Percentiles rank a stretch among this genome's conserved stretches.
These are phyloP conservation scores for Sinohyriopsis cumingii DNA, from an alignment of 2,888 invertebrate genomes.

Conservation along the genomic window DNA sequence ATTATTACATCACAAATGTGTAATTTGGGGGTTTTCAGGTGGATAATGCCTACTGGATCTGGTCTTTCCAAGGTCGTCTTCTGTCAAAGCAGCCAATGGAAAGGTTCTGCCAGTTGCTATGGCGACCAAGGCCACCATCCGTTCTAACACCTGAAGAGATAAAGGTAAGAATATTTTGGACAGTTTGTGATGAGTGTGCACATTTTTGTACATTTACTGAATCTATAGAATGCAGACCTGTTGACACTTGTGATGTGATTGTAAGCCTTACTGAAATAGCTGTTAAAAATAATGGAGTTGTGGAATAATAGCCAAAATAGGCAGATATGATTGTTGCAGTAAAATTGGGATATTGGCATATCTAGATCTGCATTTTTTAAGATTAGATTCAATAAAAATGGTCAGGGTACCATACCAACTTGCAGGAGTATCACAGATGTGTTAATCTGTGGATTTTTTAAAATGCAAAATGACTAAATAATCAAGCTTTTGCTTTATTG, in stretches of 20 bases:
- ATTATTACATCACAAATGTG: no score
- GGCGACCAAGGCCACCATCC: constrained; percentile 95
- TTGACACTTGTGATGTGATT: neutral
- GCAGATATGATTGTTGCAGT: no score
- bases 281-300: neutral
- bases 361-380: no score
- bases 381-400: no score
- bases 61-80: constrained; percentile 94
- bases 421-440: no score
- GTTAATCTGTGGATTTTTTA: no score
- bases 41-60: constrained; percentile 92
- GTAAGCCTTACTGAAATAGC: no score
- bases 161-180: constrained; percentile 61
- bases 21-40: constrained; percentile 66
- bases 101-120: constrained; percentile 93
- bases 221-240: neutral
- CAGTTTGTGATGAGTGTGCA: neutral
- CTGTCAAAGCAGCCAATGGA: constrained; percentile 89
- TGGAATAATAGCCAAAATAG: no score
- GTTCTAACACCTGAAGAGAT: constrained; percentile 88
- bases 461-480: no score
- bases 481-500: no score
- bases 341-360: no score
- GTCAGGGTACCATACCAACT: no score
- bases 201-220: neutral